Evolutionary conservation across 1,140 invertebrate genomes (phyloP).

Genomic region (Orchesella cincta): DNA sequence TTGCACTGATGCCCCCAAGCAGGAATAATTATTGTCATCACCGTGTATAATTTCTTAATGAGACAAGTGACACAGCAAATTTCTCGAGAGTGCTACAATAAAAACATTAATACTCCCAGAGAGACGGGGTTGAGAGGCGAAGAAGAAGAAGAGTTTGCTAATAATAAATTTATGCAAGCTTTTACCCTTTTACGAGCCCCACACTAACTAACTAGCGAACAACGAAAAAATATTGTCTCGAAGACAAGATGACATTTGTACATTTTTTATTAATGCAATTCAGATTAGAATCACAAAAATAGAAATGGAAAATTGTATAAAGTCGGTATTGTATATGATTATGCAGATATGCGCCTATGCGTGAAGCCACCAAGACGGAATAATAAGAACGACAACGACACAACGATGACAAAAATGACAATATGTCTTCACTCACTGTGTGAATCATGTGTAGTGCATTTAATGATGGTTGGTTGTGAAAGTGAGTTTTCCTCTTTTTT

Average conservation of each 20-base stretch:
- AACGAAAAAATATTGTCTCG: too few species aligned
- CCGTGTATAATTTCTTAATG: conserved; percentile 28
- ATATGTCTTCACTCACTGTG: conserved; percentile 1
- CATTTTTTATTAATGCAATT: conserved; percentile 14
- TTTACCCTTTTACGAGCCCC: too few species aligned
- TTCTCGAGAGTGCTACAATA: conserved; percentile 2
- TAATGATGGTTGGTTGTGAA: not conserved
- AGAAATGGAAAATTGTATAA: not conserved
- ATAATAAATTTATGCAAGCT: too few species aligned
- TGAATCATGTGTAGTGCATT: not conserved
- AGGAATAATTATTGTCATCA: conserved; percentile 28
- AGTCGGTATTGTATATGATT: too few species aligned
- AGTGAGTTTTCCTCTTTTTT: not conserved
- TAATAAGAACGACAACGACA: not conserved
- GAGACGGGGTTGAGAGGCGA: too few species aligned
- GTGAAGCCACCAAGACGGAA: not conserved
- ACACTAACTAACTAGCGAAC: too few species aligned
- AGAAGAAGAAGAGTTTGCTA: too few species aligned
- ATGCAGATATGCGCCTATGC: too few species aligned
- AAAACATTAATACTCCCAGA: too few species aligned
- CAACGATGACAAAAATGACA: conserved; percentile 17
- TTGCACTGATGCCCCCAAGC: conserved; percentile 12
- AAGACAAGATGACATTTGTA: not conserved
- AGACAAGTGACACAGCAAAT: conserved; percentile 28
- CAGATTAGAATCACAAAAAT: too few species aligned